Evolutionary conservation across 1,140 invertebrate species (phyloP), one percentile per base, ranked within the genome.

Genomic region (Heliothis subflexa): DNA sequence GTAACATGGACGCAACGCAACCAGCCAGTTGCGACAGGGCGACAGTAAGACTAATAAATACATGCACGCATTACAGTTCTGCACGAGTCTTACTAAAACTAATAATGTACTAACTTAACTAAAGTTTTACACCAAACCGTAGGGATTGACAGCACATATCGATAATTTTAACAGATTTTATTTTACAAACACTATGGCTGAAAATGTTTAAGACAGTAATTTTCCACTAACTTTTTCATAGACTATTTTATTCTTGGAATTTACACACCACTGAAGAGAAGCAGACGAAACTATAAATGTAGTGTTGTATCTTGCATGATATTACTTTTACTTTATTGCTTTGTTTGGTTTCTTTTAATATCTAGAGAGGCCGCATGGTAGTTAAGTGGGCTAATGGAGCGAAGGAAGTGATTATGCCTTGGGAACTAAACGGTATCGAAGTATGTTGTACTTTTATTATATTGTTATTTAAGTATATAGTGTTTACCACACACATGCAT

Each of bases 351-450:
- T 77, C 74, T 83, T 86, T 81, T 82, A 88, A 91, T 87, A 84
- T 93, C 80, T 94, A 94, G 93, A 93, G 83, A 78, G 87, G 93
- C 93, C 89, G 92, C 92, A 94, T 94, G 93, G 88, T 94, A 94
- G 93, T 94, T 93, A 94, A 91, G 79, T 94, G 93, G 93, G 89
- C 85, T 83, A 94, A 94, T 86, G 92, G 88, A 84, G 92, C 92
- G 82, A 94, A 87, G 83, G 91, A 84, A 90, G 93, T 94, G 85
- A 85, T 91, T 88, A 91, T 94, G 91, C 93, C 93, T 93, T 94
- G 91, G 91, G 91, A 94, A 93, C 91, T 94, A 83, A 89, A 92
- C 87, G 85, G 85, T 88, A 82, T 86, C 78, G 88, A 90, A 87
- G 93, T 94, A 94, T 92, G 93, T 94, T 91, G 87, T 84, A 79